Base-by-base conservation (phyloP, 2,888 invertebrate species). In the Scaptomyza parva region DNA sequence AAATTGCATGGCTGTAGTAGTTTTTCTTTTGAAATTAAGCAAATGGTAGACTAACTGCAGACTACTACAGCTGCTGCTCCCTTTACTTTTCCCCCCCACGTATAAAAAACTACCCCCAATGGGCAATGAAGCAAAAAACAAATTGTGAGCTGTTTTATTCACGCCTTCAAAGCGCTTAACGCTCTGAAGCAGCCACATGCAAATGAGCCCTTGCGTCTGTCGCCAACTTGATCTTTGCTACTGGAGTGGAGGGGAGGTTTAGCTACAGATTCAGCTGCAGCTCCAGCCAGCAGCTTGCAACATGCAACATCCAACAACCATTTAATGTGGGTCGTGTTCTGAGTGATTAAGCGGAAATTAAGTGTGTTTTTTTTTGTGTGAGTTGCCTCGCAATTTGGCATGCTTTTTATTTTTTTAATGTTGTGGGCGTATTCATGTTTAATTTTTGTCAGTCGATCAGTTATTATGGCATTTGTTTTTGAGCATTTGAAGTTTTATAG, bases 131-230 rank as follows among this genome's bases (percentile, higher is more conserved):
- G 78, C 83, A 70, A 67, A 67, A 74, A 70, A 74, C 53, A 70
- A 59, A 59, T 61, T 61, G 35, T 70, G 75, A 61, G 60, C 62
- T 78, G 4, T 62, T 71, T 61, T 83, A 82, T 69, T 37, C 26
- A 37, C 41, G 59, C 79, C 71, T 87, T 89, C 89, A 89, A 89
- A 89, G 88, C 77, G 78, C 70, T 81, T 78, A 73, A 84, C 80
- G 87, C 85, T 76, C 73, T n/a, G n/a, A n/a, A 78, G 78, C 61
- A 54, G 75, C 76, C 63, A 67, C 80, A 89, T 82, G 89, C 89
- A 89, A 89, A 89, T 89, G 89, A 88, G 88, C 80, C 87, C 76
- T 75, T 65, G 63, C 67, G 71, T 78, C 79, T 86, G 76, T 72
- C 68, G 59, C 33, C 48, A 45, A 37, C 41, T 66, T 59, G 48